Base-by-base conservation (phyloP, 2,797 vertebrate species). In the Labroides dimidiatus region DNA sequence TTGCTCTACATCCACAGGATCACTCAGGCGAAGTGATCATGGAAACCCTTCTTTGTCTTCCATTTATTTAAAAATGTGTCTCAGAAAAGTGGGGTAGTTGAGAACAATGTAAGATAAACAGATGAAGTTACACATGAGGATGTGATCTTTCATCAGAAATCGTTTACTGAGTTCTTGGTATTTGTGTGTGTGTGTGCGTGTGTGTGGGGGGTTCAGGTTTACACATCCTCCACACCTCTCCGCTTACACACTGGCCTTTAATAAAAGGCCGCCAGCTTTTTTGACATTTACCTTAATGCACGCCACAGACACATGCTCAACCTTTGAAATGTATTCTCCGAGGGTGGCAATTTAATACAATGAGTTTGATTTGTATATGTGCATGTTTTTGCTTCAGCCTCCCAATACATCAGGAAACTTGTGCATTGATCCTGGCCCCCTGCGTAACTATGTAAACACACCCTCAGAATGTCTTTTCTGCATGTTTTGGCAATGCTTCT, bases 401-500 rank as follows among this genome's bases (percentile, higher is more conserved):
- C 64, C 64, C 41, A 50, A 67, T 87, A 77, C 69, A 84, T 69
- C 75, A 72, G 80, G 84, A 80, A 78, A 70, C 65, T 70, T 85
- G 84, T 89, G 86, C 87, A 82, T 88, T 82, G 61, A 83, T 76
- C 78, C 73, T 79, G 78, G 74, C 59, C 37, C 57, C 89, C 81
- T 82, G 81, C 90, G 84, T 89, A 85, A 72, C 71, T 82, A 72
- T 27, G 72, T 84, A 75, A 13, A 79, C 75, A 90, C 72, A 77
- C 84, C 81, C 72, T 89, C 86, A 75, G 80, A 90, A 93, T 89
- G 87, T 86, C 82, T 92, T 85, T 81, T 78, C 83, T 94, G 94
- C 94, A 95, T 94, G 94, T 87, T 90, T 89, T 81, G 77, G 85
- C 64, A 82, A 87, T 87, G 87, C 86, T 88, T 91, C 76, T 81